These are phyloP conservation scores for Alosa sapidissima DNA, from an alignment of 2,797 vertebrate genomes.

Conservation along the genomic window DNA sequence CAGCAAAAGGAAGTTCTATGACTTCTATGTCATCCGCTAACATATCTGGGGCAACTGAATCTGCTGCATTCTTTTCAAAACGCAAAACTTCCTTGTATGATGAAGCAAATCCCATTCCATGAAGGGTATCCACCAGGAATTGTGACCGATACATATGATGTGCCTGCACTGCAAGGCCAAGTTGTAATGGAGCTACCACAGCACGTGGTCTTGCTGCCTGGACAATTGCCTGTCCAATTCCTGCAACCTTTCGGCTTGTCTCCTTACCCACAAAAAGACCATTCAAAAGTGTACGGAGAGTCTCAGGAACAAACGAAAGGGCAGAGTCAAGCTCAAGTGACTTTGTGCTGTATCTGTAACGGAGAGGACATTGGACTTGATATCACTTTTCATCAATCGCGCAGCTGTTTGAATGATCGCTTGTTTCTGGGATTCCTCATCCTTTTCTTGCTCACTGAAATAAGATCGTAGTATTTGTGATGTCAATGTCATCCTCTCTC, in stretches of 20 bases:
- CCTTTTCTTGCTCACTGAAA: no score
- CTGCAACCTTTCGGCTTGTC: neutral
- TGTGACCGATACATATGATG: constrained; percentile 22
- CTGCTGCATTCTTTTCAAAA: constrained; percentile 13
- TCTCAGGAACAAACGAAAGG: neutral
- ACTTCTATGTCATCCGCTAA: neutral
- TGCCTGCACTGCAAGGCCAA: constrained; percentile 27
- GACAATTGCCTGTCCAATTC: constrained; percentile 1
- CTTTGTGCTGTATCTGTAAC: no score
- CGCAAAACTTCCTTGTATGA: constrained; percentile 28
- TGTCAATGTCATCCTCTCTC: no score
- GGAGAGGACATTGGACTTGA: no score
- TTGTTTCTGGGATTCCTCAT: no score
- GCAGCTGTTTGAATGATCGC: no score
- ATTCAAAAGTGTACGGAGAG: neutral
- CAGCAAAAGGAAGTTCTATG: constrained; percentile 16
- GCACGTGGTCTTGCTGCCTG: constrained; percentile 25
- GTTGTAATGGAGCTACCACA: constrained; percentile 24
- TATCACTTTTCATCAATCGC: no score
- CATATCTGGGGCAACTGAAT: constrained; percentile 13
- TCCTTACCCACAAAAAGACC: neutral
- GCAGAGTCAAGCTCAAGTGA: no score
- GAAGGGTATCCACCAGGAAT: constrained; percentile 19
- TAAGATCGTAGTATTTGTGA: no score
- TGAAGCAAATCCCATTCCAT: constrained; percentile 18